Conservation (phyloP, 2,888 invertebrate species). For the Zeuzera pyrina region DNA sequence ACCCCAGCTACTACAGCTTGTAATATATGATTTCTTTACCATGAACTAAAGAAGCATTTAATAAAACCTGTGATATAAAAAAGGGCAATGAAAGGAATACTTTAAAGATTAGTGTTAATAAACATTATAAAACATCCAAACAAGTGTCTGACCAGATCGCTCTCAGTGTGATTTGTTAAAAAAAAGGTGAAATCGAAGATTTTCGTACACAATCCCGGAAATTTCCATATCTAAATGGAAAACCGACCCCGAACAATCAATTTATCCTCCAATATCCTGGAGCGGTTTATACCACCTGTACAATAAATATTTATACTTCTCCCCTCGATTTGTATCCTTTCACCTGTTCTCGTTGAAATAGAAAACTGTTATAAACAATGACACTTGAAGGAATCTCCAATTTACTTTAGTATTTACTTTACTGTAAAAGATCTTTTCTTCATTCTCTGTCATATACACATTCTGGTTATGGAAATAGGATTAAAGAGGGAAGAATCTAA, state of each 20-base stretch:
- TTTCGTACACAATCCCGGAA: slow-evolving; percentile 69
- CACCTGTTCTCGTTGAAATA: slow-evolving; percentile 32
- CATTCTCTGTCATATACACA: no score
- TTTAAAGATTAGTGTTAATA: no score
- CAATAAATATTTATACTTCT: slow-evolving; percentile 70
- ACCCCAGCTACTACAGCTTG: no score
- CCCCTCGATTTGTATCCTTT: slow-evolving; percentile 56
- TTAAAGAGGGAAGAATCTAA: no score
- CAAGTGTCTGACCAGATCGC: slow-evolving; percentile 23
- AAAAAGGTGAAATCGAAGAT: slow-evolving; percentile 57
- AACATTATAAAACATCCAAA: slow-evolving; percentile 28
- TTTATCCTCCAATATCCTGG: slow-evolving; percentile 71
- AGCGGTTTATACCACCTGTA: slow-evolving; percentile 72
- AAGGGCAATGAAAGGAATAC: no score
- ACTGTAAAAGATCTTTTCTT: no score
- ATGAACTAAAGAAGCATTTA: no score
- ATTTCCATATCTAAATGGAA: slow-evolving; percentile 74
- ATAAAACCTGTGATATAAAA: no score
- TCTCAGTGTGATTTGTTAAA: slow-evolving; percentile 61
- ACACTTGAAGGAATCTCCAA: slow-evolving; percentile 11
- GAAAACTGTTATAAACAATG: slow-evolving; percentile 17
- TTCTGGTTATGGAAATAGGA: no score
- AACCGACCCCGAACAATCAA: slow-evolving; percentile 73
- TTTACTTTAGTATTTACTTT: slow-evolving; percentile 3
- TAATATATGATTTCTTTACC: no score